Percentiles rank a stretch among this genome's conserved stretches.
These are phyloP conservation scores for Psittacus erithacus DNA, from an alignment of 2,113 vertebrate genomes.

Conservation along the genomic window DNA sequence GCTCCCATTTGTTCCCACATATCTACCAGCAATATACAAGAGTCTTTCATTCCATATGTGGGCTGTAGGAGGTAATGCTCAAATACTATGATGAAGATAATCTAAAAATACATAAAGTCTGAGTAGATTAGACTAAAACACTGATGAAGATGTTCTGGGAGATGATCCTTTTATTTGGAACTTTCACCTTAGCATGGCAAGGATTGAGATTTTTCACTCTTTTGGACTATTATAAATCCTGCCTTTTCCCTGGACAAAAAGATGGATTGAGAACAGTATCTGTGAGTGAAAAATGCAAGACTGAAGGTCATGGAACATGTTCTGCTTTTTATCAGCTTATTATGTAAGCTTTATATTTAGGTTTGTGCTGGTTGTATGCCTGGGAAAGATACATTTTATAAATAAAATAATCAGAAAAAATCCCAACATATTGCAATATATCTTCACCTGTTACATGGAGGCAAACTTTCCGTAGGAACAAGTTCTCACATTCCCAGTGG, in stretches of 20 bases:
- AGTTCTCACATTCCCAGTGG: neutral
- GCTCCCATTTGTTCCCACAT: neutral
- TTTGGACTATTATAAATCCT: neutral
- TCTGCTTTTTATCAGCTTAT: slow-evolving; percentile 11
- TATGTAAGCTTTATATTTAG: neutral
- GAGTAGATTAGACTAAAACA: slow-evolving; percentile 1
- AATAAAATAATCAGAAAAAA: neutral
- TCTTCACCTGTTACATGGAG: neutral
- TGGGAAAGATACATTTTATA: neutral
- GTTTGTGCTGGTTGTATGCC: neutral
- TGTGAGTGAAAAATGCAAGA: neutral
- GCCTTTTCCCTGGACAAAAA: neutral
- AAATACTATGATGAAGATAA: neutral
- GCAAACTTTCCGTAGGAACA: neutral
- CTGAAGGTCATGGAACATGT: neutral
- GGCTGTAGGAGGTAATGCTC: neutral
- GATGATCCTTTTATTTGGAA: neutral
- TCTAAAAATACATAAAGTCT: neutral
- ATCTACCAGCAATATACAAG: neutral
- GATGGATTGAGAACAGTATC: neutral
- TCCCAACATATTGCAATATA: neutral
- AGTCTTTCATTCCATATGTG: neutral
- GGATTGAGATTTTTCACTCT: neutral
- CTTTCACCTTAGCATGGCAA: neutral
- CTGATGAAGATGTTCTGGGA: neutral